Evolutionary conservation across 2,797 vertebrate genomes (phyloP), one percentile per base, ranked within the genome.

Genomic region (Vespertilio murinus): DNA sequence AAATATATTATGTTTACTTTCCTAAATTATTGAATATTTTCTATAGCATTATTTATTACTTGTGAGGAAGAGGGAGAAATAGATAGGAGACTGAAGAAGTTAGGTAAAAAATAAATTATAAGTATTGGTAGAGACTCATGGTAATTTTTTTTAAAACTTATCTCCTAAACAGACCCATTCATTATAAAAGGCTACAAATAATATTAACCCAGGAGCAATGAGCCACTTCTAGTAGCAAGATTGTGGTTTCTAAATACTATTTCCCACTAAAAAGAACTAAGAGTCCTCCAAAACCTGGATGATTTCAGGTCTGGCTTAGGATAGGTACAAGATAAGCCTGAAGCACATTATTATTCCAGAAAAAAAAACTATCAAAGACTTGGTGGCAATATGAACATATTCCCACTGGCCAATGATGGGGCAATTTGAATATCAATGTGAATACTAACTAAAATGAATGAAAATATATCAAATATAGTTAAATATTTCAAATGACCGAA

Each of bases 11-110:
- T 71, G 67, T 9, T 23, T 87, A 11, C 54, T 94, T 91, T 59
- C 28, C 17, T 9, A 82, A 88, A 71, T 79, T 40, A 89, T 38
- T 88, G 67, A 65, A 47, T 73, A 90, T 84, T 96, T 94, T 94
- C 38, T 47, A 38, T 67, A 47, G 5, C 8, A 84, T 88, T 18
- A 84, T 61, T 95, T 64, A 83, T 86, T 91, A 61, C 91, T 96
- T 96, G 35, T 93, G 30, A 47, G 13, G 10, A 79, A 78, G 45
- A 49, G 1, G 23, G 28, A 82, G 33, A 22, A 40, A 75, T 8
- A 91, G 38, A 49, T 25, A n/a, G 4, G 75, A 90, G 40, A 86
- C 20, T 85, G 18, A 70, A 83, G 74, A 78, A n/a, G 13, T 84
- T 92, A 89, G 74, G 23, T 54, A 81, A 84, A 94, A 94, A 52